Evolutionary conservation across 2,888 invertebrate genomes (phyloP), one percentile per base, ranked within the genome.

Genomic region (Drosophila villosipedis): DNA sequence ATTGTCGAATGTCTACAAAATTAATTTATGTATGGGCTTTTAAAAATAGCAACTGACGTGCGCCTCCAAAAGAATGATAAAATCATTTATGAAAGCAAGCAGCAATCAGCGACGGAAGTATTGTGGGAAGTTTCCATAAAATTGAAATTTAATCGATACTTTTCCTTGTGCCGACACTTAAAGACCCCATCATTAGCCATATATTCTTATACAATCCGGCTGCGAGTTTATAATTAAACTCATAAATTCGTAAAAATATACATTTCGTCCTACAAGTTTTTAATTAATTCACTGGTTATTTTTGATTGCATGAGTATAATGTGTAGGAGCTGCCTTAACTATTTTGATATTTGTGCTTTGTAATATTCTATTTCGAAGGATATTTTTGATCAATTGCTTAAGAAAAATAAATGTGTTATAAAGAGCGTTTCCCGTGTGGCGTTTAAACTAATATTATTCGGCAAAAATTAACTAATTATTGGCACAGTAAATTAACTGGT

Each of bases 21-120:
- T 68, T 69, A 70, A 84, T 73, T 68, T 63, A 73, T 84, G 75
- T 73, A 59, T 50, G 52, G 19, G 28, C 66, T 39, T 63, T 70
- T 74, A 78, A 75, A 84, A 88, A 88, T 76, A 85, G 86, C 60
- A 61, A n/a, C 60, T 64, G 74, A 81, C 57, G 49, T 35, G 58
- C 22, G 31, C 25, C 5, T 47, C 25, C 47, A 25, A 19, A 14
- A 25, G 22, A 63, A 22, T 55, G 43, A 65, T 35, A 58, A 9
- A 57, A 43, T 53, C 19, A 50, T 66, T n/a, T 33, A 52, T 25
- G 50, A 53, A 53, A 43, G 33, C n/a, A 6, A 31, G 39, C 52
- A 43, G 39, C 43, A 39, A 39, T 28, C 30, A 25, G 30, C 58
- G 49, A 19, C 12, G 22, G 30, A 31, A 25, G 10, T 39, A 14